phyloP scores from a whole-genome alignment of 1,140 invertebrate genomes.

The Parasteatoda tepidariorum region DNA sequence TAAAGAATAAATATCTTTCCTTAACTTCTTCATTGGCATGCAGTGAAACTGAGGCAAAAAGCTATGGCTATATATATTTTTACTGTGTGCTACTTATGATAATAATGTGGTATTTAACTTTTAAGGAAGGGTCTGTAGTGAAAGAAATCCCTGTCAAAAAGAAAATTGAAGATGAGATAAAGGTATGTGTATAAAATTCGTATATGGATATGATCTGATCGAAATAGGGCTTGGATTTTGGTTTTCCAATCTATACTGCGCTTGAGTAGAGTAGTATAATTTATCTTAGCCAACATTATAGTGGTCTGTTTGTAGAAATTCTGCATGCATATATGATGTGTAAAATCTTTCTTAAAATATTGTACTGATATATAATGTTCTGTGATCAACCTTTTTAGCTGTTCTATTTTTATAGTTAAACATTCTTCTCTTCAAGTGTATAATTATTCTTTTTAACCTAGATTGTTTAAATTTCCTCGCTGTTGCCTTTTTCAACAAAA shows the following conservation, averaged over 20 bases:
- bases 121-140: constrained; percentile 54
- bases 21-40: background rate
- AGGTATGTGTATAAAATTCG: constrained; percentile 56
- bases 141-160: constrained; percentile 57
- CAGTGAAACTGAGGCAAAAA: constrained; percentile 25
- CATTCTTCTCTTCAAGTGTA: too few species aligned
- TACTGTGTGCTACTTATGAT: constrained; percentile 30
- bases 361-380: too few species aligned
- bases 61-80: constrained; percentile 33
- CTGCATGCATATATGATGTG: too few species aligned
- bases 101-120: constrained; percentile 42
- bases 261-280: too few species aligned
- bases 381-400: too few species aligned
- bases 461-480: too few species aligned
- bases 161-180: constrained; percentile 56
- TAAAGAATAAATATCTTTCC: background rate
- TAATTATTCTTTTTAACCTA: too few species aligned
- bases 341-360: too few species aligned
- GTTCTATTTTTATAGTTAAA: too few species aligned
- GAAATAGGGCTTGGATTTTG: constrained; percentile 5
- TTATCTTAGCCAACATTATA: background rate
- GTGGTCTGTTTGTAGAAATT: background rate
- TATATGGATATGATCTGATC: constrained; percentile 6
- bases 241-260: background rate
- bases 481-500: too few species aligned